Conservation (phyloP, 2,888 invertebrate genomes). For the Thelaira solivaga region DNA sequence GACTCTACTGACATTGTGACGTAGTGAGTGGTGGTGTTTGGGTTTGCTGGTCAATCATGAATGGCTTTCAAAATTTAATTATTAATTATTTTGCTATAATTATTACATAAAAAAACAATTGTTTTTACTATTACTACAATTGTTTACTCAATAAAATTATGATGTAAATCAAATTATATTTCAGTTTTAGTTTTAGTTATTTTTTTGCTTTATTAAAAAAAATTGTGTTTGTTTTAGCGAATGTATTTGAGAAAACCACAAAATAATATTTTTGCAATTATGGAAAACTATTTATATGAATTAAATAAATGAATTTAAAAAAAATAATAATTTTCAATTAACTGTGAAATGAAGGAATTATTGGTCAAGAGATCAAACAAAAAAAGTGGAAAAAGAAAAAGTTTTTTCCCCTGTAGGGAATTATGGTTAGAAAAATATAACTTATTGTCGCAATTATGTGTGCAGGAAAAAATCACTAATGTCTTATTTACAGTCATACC, state of each 20-base stretch:
- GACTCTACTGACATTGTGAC: neutral
- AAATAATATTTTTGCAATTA: conserved; percentile 32
- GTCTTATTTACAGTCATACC: too few relatives aligned
- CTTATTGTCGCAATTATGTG: too few relatives aligned
- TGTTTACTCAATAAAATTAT: conserved; percentile 12
- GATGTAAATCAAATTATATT: conserved; percentile 18
- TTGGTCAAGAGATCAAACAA: too few relatives aligned
- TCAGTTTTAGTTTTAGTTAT: conserved; percentile 10
- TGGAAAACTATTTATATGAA: conserved; percentile 1
- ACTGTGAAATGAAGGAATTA: too few relatives aligned
- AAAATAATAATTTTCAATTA: too few relatives aligned
- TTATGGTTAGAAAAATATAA: too few relatives aligned
- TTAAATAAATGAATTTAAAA: neutral
- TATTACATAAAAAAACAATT: too few relatives aligned
- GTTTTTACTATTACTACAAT: neutral
- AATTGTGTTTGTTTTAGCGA: neutral
- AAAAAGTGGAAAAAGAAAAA: too few relatives aligned
- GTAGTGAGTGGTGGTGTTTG: neutral
- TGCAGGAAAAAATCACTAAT: too few relatives aligned
- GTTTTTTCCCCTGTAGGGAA: too few relatives aligned
- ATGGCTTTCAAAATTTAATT: conserved; percentile 18
- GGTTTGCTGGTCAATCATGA: conserved; percentile 8
- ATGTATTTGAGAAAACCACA: conserved; percentile 25
- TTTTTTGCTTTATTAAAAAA: conserved; percentile 2
- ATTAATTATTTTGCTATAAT: conserved; percentile 14